Percentiles rank a stretch among this genome's conserved stretches.
phyloP scores from a whole-genome alignment of 2,797 vertebrate genomes.

The Periophthalmus magnuspinnatus region DNA sequence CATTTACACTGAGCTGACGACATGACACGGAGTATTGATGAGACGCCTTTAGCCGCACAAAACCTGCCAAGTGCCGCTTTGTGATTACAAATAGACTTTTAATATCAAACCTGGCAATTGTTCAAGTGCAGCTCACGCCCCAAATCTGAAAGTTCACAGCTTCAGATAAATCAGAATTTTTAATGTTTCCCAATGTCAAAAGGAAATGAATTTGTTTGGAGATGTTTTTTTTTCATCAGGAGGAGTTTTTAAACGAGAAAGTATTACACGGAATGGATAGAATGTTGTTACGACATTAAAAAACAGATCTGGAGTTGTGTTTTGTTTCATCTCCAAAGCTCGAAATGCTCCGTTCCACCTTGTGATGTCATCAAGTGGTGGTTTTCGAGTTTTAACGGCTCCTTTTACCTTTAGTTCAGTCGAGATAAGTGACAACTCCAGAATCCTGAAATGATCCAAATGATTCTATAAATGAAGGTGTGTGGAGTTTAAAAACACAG shows the following conservation, averaged over 20 bases:
- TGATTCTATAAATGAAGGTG: no score
- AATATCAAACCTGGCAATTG: slow-evolving; percentile 30
- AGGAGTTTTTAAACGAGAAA: not conserved
- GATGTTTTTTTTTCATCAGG: not conserved
- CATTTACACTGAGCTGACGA: slow-evolving; percentile 54
- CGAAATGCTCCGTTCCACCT: no score
- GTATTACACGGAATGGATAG: no score
- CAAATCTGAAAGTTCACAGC: slow-evolving; percentile 6
- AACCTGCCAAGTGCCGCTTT: slow-evolving; percentile 34
- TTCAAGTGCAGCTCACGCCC: slow-evolving; percentile 8
- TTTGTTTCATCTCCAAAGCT: no score
- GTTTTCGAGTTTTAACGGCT: no score
- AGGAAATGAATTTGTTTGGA: not conserved
- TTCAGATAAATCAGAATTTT: slow-evolving; percentile 4
- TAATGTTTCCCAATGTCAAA: slow-evolving; percentile 5
- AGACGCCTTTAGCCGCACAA: slow-evolving; percentile 37
- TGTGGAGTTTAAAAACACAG: no score
- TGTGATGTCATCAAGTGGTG: no score
- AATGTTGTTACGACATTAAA: no score
- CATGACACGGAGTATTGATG: slow-evolving; percentile 48
- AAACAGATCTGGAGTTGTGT: no score
- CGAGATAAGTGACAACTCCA: no score
- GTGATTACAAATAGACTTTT: slow-evolving; percentile 35
- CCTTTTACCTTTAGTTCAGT: no score
- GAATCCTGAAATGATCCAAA: no score